These are phyloP conservation scores for Gallinago stenura DNA, from an alignment of 2,797 vertebrate species.

Conservation along the genomic window DNA sequence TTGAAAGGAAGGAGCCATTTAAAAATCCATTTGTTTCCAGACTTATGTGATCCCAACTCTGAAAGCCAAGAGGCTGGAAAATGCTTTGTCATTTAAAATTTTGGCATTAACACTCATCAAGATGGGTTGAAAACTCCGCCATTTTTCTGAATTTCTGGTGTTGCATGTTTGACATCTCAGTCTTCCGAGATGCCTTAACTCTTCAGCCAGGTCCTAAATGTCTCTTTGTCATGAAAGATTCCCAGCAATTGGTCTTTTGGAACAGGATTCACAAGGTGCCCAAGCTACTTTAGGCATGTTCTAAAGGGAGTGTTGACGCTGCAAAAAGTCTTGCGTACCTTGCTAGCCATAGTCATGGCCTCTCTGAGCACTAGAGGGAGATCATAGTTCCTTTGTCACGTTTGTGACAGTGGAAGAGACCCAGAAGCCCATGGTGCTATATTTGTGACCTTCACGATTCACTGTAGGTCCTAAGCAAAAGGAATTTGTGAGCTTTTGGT, in stretches of 20 bases:
- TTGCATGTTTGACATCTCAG: background rate
- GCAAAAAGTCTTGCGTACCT: background rate
- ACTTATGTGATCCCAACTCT: rapidly evolving
- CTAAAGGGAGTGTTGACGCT: background rate
- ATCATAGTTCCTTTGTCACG: rapidly evolving
- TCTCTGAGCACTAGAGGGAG: too few relatives aligned
- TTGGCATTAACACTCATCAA: rapidly evolving
- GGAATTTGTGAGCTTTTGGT: background rate
- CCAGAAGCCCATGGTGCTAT: background rate
- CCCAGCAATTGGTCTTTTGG: background rate
- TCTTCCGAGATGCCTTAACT: background rate
- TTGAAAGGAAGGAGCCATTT: background rate
- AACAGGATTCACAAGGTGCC: background rate
- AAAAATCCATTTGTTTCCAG: background rate
- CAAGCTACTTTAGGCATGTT: background rate
- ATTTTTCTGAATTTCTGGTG: background rate
- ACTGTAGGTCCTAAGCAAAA: background rate
- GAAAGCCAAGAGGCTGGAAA: background rate
- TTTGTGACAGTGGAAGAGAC: background rate
- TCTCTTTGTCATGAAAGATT: background rate
- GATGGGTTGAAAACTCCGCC: background rate
- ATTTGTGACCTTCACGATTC: background rate
- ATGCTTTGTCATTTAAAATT: background rate
- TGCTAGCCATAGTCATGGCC: background rate
- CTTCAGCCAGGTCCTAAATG: background rate